Evolutionary conservation across 1,140 invertebrate genomes (phyloP), one percentile per base, ranked within the genome.

Genomic region (Formica selysi): DNA sequence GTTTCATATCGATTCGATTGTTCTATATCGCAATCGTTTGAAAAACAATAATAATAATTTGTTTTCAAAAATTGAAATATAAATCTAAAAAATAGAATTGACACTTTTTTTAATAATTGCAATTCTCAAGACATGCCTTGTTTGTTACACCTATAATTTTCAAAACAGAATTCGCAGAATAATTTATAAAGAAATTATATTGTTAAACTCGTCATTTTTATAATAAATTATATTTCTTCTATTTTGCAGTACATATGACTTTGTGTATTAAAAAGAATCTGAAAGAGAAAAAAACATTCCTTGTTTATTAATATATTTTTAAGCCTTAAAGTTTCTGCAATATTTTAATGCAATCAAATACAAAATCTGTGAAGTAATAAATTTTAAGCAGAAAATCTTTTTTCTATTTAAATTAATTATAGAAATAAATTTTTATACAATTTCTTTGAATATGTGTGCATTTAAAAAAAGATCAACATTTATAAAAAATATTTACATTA

Each of bases 151-250:
- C 1, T 8, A 48, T 16, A 57, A 57, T 57, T 48, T 48, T 48
- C 13, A 48, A 48, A 48, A 48, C 44, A 48, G 1, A 48, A 10
- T 0, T 41, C 10, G 13, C 54, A 57, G 1, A 57, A 57, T 57
- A n/a, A n/a, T 57, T 57, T 57, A n/a, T 57, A 57, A 19, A 57
- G 7, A 57, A 57, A 57, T n/a, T 57, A 57, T n/a, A 57, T 57
- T 8, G 3, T 19, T 13, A 57, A n/a, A 19, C 13, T 1, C 13
- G 13, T 48, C 13, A 44, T 22, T 59, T 59, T 22, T 10, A 59
- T 22, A 59, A 59, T 59, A 59, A 59, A 59, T 22, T 59, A 59
- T 59, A n/a, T 59, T n/a, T 59, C n/a, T 22, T 59, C 16, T 59
- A 22, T 59, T 59, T 59, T 59, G 22, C 5, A 51, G 5, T 4